phyloP scores from a whole-genome alignment of 2,888 invertebrate genomes.

The Ctena decussata region DNA sequence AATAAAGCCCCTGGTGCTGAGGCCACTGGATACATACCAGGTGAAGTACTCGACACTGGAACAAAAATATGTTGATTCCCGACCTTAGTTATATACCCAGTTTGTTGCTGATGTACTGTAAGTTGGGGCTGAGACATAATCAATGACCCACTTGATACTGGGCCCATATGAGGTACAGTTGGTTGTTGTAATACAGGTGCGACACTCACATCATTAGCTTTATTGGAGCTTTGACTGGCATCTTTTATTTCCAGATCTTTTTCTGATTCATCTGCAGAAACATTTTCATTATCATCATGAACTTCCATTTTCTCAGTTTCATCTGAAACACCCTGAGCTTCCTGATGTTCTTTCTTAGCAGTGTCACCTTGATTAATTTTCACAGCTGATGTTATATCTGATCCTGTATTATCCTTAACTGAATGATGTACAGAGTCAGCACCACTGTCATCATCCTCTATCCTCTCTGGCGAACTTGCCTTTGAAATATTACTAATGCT shows the following conservation, averaged over 20 bases:
- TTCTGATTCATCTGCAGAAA: not conserved
- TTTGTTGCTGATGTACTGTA: slow-evolving; percentile 21
- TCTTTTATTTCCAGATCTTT: slow-evolving; percentile 11
- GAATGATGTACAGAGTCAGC: slow-evolving; percentile 66
- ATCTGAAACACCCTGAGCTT: slow-evolving; percentile 15
- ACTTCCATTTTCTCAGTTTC: not conserved
- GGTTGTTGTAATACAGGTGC: not conserved
- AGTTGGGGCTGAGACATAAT: not conserved
- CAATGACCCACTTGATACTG: not conserved
- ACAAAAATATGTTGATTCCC: slow-evolving; percentile 60
- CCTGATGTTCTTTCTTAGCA: slow-evolving; percentile 11
- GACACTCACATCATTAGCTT: slow-evolving; percentile 22
- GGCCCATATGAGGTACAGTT: not conserved
- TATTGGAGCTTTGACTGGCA: slow-evolving; percentile 11
- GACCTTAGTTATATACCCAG: slow-evolving; percentile 51
- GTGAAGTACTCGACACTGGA: slow-evolving; percentile 33
- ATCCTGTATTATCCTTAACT: slow-evolving; percentile 40
- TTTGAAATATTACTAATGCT: slow-evolving; percentile 14
- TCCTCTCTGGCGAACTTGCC: not conserved
- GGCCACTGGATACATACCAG: not conserved
- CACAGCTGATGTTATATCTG: slow-evolving; percentile 48
- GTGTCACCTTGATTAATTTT: slow-evolving; percentile 37
- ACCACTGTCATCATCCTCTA: slow-evolving; percentile 14
- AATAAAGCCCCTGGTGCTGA: not conserved
- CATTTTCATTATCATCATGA: not conserved